A percentile compares a stretch with the other conserved stretches of the same genome.
Conservation (phyloP, 37 sponge, comb jelly and placozoan genomes). For the Beroe ovata region DNA sequence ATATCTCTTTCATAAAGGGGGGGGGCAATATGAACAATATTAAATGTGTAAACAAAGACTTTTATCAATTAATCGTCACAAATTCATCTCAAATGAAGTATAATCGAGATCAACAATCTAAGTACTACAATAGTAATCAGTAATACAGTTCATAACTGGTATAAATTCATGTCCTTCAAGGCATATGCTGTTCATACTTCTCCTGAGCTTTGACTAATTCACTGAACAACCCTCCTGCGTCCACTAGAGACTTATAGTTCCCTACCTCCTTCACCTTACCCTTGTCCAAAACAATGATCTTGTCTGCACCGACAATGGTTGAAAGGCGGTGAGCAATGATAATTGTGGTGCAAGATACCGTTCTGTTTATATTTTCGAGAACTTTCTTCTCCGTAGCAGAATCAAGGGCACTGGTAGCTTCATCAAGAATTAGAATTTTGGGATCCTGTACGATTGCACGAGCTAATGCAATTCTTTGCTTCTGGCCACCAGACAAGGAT, state of each 20-base stretch:
- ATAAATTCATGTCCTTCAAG: too few species aligned
- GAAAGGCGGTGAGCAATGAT: constrained; percentile 46
- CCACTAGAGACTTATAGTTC: constrained; percentile 4
- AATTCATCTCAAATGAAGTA: too few species aligned
- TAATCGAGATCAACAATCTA: too few species aligned
- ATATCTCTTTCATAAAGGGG: too few species aligned
- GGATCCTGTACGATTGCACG: constrained; percentile 26
- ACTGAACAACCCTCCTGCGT: constrained; percentile 48
- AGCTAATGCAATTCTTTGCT: constrained; percentile 53
- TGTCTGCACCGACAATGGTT: constrained; percentile 13
- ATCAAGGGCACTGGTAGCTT: constrained; percentile 62
- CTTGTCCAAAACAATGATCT: constrained; percentile 53
- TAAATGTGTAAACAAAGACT: too few species aligned
- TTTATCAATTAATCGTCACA: too few species aligned
- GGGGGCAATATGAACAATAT: too few species aligned
- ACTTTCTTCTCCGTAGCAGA: constrained; percentile 45
- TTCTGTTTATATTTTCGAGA: not conserved
- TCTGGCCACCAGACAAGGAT: constrained; percentile 47
- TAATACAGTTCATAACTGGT: too few species aligned
- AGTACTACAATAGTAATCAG: too few species aligned
- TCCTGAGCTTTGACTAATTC: constrained; percentile 26
- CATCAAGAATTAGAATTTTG: constrained; percentile 45
- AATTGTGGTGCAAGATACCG: constrained; percentile 26
- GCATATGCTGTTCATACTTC: not conserved
- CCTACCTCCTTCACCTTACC: constrained; percentile 45